Evolutionary conservation across 2,797 vertebrate genomes (phyloP).

Genomic region (Gobionotothen gibberifrons): DNA sequence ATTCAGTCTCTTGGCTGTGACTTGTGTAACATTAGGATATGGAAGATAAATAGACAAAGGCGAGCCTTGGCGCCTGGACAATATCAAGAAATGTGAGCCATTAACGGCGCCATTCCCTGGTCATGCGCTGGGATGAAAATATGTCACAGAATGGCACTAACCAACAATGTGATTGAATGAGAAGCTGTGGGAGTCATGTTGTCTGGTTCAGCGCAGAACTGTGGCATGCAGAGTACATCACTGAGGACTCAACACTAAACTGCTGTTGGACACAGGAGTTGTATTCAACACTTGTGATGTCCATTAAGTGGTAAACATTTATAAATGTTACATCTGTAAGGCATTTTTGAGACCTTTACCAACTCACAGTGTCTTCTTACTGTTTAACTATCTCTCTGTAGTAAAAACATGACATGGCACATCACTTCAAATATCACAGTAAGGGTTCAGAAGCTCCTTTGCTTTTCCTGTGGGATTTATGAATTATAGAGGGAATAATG

Average conservation of each 20-base stretch:
- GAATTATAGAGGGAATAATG: background rate
- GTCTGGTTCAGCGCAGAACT: constrained; percentile 10
- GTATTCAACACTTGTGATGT: constrained; percentile 47
- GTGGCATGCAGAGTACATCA: constrained; percentile 22
- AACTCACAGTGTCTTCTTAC: constrained; percentile 21
- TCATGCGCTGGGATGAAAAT: constrained; percentile 37
- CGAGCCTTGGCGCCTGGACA: constrained; percentile 23
- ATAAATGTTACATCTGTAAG: constrained; percentile 15
- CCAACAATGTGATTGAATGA: constrained; percentile 27
- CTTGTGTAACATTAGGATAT: constrained; percentile 30
- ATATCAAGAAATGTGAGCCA: constrained; percentile 32
- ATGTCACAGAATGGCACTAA: constrained; percentile 45
- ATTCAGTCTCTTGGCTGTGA: background rate
- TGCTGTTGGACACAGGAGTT: constrained; percentile 39
- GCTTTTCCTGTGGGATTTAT: constrained; percentile 1
- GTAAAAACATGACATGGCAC: constrained; percentile 8
- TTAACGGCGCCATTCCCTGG: constrained; percentile 18
- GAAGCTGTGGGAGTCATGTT: constrained; percentile 29
- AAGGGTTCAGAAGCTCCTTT: background rate
- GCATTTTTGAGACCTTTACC: constrained; percentile 9
- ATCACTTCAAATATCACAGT: constrained; percentile 7
- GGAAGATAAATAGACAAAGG: constrained; percentile 37
- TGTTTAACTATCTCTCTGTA: background rate
- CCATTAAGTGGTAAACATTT: constrained; percentile 11
- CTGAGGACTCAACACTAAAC: constrained; percentile 47